A percentile compares a stretch with the other conserved stretches of the same genome.
These are phyloP conservation scores for Tetragonisca angustula DNA, from an alignment of 2,888 invertebrate species.

Conservation along the genomic window DNA sequence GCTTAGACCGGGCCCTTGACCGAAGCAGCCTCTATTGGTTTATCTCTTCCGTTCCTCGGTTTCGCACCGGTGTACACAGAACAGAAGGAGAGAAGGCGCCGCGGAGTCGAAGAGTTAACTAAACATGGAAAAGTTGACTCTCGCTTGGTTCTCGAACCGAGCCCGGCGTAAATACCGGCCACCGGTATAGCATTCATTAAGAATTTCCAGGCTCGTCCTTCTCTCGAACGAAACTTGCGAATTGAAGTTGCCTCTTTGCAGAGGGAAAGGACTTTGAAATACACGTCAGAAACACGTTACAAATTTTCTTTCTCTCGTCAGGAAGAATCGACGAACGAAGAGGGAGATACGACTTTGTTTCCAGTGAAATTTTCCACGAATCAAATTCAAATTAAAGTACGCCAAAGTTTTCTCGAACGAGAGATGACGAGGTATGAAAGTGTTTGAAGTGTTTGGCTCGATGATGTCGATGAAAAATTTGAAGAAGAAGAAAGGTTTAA, in stretches of 20 bases:
- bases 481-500: too few relatives aligned
- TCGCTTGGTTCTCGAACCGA: conserved; percentile 44
- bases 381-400: too few relatives aligned
- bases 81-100: conserved; percentile 56
- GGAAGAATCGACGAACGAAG: background rate
- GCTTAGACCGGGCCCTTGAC: conserved; percentile 31
- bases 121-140: conserved; percentile 67
- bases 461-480: too few relatives aligned
- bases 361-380: too few relatives aligned
- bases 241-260: background rate
- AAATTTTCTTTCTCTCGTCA: background rate
- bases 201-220: conserved; percentile 29
- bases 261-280: background rate
- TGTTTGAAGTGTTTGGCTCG: too few relatives aligned
- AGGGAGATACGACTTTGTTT: too few relatives aligned
- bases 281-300: too few relatives aligned
- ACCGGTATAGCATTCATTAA: conserved; percentile 30
- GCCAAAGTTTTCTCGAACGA: too few relatives aligned
- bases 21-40: conserved; percentile 66
- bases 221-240: conserved; percentile 26
- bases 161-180: conserved; percentile 43
- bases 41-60: conserved; percentile 65
- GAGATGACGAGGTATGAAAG: too few relatives aligned
- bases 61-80: conserved; percentile 55
- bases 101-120: conserved; percentile 60